These are phyloP conservation scores for Rousettus madagascariensis DNA, from an alignment of 2,797 vertebrate genomes.

Conservation along the genomic window DNA sequence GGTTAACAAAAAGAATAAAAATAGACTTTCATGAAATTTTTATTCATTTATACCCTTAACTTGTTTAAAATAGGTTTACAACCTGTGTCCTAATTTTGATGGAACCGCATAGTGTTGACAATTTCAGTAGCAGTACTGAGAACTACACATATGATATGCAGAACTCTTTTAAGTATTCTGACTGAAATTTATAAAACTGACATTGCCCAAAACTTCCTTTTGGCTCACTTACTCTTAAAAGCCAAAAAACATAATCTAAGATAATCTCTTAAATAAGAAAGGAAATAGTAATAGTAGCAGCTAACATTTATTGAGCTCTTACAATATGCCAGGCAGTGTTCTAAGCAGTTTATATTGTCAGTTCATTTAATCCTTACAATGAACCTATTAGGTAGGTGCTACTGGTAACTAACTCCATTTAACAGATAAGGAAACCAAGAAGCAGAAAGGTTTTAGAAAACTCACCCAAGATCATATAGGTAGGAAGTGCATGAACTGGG, in stretches of 20 bases:
- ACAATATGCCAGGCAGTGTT: not conserved
- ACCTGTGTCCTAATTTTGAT: not conserved
- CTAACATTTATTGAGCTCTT: not conserved
- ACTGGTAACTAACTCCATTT: not conserved
- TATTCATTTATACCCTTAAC: not conserved
- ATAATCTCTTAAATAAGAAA: not conserved
- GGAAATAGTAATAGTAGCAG: not conserved
- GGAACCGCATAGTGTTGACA: not conserved
- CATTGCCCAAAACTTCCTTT: not conserved
- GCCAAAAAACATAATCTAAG: not conserved
- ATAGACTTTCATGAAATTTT: constrained; percentile 6
- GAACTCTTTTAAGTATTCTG: not conserved
- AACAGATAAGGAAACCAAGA: constrained; percentile 12
- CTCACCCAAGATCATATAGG: not conserved
- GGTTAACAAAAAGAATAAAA: constrained; percentile 48
- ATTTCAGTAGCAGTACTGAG: not conserved
- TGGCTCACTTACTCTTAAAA: constrained; percentile 32
- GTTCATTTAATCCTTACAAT: not conserved
- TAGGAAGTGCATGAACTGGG: not conserved
- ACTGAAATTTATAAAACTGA: constrained; percentile 12
- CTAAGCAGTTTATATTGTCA: not conserved
- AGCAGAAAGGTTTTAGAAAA: not conserved
- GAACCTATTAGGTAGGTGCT: not conserved
- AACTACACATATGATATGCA: not conserved
- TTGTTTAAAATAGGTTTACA: not conserved